Evolutionary conservation across 2,797 vertebrate species (phyloP), one percentile per base, ranked within the genome.

Genomic region (Phylloscopus collybita): DNA sequence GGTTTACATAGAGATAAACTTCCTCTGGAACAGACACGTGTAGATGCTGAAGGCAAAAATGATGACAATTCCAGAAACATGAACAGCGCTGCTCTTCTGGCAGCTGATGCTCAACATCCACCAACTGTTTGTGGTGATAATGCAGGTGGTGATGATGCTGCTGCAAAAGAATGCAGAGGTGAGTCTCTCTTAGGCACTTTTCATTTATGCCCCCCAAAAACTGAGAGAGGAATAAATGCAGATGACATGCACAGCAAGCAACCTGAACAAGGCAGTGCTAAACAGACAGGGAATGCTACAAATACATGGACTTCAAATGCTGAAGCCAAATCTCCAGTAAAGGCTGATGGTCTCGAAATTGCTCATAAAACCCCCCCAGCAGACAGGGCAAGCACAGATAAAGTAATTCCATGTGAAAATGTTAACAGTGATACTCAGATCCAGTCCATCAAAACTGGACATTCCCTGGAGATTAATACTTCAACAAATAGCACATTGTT

Each of bases 401-500:
- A 85, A 91, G 26, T 64, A 65, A 80, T 89, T 91, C 80, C 62
- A 42, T 86, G 16, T 70, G 80, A 85, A 97, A 73, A 92, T 42
- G 84, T 56, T 76, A 92, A 65, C 34, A 56, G 36, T 57, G 86
- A 78, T 64, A 72, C 80, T 93, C 96, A 95, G 89, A 90, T 72
- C 90, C 30, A 50, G 36, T 73, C 54, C n/a, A 69, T 91, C 60
- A 95, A 93, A 95, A 88, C 45, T 30, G 78, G 92, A 27, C 20
- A 27, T 78, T 96, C 84, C 61, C 60, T 80, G 65, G 93, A 92
- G 59, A 75, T 93, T 49, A 95, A 86, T 94, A 89, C 91, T 75
- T 88, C 94, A 94, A 81, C 88, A 92, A 96, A 90, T 78, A 93
- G 88, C 38, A 70, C 66, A 56, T 12, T 88, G 56, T 92, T 97